Evolutionary conservation across 2,797 vertebrate genomes (phyloP).

Genomic region (Petrocephalus sullivani): DNA sequence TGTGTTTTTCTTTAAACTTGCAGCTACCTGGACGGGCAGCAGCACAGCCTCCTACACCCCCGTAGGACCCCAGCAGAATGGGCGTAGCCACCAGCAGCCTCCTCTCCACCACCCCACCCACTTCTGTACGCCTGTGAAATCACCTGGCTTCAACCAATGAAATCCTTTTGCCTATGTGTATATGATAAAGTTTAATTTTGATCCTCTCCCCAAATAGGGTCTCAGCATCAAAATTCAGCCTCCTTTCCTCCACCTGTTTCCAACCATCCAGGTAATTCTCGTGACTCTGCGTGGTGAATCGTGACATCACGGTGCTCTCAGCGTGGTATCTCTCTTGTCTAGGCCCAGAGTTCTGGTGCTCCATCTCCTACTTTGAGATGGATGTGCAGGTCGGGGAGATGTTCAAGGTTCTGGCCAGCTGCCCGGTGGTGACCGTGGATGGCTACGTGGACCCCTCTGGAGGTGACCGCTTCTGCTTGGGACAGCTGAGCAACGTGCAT

Average conservation of each 20-base stretch:
- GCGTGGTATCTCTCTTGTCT: neutral
- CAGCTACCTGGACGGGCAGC: slow-evolving; percentile 44
- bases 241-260: slow-evolving; percentile 65
- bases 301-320: neutral
- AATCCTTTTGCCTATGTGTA: neutral
- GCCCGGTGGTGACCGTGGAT: slow-evolving; percentile 65
- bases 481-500: slow-evolving; percentile 70
- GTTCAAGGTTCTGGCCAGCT: slow-evolving; percentile 69
- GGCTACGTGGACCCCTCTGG: slow-evolving; percentile 70
- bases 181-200: slow-evolving; percentile 6
- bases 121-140: slow-evolving; percentile 45
- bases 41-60: slow-evolving; percentile 42
- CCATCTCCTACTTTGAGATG: slow-evolving; percentile 73
- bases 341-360: slow-evolving; percentile 75
- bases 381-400: slow-evolving; percentile 71
- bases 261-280: slow-evolving; percentile 61
- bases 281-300: neutral
- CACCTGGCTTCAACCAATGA: neutral
- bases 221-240: slow-evolving; percentile 60
- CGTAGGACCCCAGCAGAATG: slow-evolving; percentile 43
- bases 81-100: slow-evolving; percentile 45
- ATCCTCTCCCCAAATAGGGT: slow-evolving; percentile 47
- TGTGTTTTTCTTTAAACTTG: slow-evolving; percentile 20
- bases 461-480: slow-evolving; percentile 68
- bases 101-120: slow-evolving; percentile 49